Conservation (phyloP, 2,797 vertebrate genomes). For the Varecia variegata region DNA sequence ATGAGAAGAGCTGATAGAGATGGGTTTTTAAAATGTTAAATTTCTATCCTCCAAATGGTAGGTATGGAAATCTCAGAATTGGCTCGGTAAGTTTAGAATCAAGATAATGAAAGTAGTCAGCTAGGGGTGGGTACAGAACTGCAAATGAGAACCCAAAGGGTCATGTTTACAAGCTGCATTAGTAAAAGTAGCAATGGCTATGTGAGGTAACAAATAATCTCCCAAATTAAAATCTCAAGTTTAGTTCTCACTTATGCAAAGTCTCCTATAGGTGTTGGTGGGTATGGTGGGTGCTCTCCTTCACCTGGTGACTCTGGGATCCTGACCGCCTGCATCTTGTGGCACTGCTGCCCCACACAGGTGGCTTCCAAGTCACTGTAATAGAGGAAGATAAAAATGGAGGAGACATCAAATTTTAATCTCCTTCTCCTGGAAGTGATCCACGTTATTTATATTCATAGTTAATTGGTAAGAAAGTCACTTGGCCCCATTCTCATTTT, state of each 20-base stretch:
- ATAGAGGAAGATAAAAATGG: neutral
- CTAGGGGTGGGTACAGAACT: neutral
- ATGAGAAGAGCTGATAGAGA: neutral
- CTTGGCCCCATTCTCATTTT: neutral
- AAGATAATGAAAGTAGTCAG: neutral
- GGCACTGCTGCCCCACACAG: neutral
- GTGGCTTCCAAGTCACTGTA: neutral
- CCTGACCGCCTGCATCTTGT: neutral
- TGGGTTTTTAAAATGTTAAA: neutral
- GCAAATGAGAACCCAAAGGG: neutral
- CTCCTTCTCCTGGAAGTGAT: neutral
- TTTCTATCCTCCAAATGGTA: neutral
- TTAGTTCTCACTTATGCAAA: neutral
- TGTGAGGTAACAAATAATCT: neutral
- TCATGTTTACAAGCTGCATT: neutral
- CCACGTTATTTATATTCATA: neutral
- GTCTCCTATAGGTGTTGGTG: neutral
- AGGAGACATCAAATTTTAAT: neutral
- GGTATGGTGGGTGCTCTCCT: neutral
- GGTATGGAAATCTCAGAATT: neutral
- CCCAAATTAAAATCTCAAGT: neutral
- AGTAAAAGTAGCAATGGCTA: neutral
- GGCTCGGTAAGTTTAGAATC: neutral
- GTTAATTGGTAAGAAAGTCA: neutral
- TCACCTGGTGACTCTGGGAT: neutral